phyloP scores from a whole-genome alignment of 1,140 invertebrate genomes.

The Globodera rostochiensis region DNA sequence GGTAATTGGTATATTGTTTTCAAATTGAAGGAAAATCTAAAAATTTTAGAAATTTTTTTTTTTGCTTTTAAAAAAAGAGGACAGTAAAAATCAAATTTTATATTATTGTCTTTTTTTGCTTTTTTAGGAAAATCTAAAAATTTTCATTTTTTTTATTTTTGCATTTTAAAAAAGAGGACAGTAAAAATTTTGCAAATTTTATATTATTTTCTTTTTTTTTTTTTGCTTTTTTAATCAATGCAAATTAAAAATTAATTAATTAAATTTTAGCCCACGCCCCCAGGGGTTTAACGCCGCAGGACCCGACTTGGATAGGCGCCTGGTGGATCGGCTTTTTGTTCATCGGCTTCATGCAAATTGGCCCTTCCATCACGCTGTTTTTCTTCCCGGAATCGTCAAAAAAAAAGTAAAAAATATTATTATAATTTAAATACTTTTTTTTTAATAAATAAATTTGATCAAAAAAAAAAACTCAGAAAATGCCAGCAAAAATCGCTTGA shows the following conservation, averaged over 20 bases:
- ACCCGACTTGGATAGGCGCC: slow-evolving; percentile 54
- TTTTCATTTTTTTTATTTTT: too few relatives aligned
- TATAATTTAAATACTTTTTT: slow-evolving; percentile 5
- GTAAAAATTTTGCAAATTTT: too few relatives aligned
- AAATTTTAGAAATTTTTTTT: too few relatives aligned
- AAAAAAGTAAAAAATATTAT: too few relatives aligned
- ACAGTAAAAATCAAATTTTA: too few relatives aligned
- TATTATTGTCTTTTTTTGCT: too few relatives aligned
- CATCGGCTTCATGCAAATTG: slow-evolving; percentile 43
- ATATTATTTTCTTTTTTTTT: neutral
- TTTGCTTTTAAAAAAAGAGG: too few relatives aligned
- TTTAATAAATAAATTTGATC: neutral
- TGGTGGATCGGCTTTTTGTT: slow-evolving; percentile 65
- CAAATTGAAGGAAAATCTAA: neutral
- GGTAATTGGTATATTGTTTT: neutral
- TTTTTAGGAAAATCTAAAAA: neutral
- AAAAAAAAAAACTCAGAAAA: slow-evolving; percentile 1
- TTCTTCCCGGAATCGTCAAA: slow-evolving; percentile 47
- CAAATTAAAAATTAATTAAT: too few relatives aligned
- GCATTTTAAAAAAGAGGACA: too few relatives aligned
- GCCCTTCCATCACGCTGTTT: slow-evolving; percentile 33
- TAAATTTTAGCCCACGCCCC: slow-evolving; percentile 24
- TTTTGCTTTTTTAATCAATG: neutral
- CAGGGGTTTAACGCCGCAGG: slow-evolving; percentile 32
- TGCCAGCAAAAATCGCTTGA: neutral